Evolutionary conservation across 2,888 invertebrate genomes (phyloP).

Genomic region (Cephus pygmeus): DNA sequence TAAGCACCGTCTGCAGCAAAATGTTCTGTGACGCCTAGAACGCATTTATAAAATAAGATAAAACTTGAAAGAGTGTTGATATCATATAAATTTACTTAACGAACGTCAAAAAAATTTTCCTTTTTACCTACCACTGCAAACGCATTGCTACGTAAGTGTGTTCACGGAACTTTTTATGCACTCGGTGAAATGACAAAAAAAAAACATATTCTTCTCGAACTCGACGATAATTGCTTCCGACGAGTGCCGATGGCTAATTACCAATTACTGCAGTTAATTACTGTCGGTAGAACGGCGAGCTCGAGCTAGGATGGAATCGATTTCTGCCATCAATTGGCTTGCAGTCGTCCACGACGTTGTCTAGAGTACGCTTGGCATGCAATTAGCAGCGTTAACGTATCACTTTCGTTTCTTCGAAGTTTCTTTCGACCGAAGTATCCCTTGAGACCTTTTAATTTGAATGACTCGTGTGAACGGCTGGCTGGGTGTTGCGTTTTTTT

Average conservation of each 20-base stretch:
- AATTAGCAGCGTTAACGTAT: constrained; percentile 52
- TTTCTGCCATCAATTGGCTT: not conserved
- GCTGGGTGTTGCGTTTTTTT: constrained; percentile 53
- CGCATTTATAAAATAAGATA: not conserved
- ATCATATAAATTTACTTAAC: not conserved
- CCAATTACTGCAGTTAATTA: not conserved
- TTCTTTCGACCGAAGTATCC: constrained; percentile 21
- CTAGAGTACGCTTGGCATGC: constrained; percentile 61
- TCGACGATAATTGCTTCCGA: not conserved
- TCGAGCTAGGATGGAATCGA: not conserved
- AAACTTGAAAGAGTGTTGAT: not conserved
- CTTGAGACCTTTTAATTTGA: not conserved
- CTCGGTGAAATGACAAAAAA: not conserved
- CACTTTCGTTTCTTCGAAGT: constrained; percentile 14
- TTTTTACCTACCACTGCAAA: not conserved
- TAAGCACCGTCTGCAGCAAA: not conserved
- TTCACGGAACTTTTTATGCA: not conserved
- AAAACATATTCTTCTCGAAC: not conserved
- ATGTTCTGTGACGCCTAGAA: not conserved
- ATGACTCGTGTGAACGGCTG: constrained; percentile 39
- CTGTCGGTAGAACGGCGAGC: not conserved
- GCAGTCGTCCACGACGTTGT: constrained; percentile 18
- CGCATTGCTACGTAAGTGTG: not conserved
- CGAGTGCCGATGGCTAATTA: not conserved
- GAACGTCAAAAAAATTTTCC: not conserved